Percentiles rank a stretch among this genome's conserved stretches.
phyloP scores from a whole-genome alignment of 2,888 invertebrate species.

The Rutpela maculata region DNA sequence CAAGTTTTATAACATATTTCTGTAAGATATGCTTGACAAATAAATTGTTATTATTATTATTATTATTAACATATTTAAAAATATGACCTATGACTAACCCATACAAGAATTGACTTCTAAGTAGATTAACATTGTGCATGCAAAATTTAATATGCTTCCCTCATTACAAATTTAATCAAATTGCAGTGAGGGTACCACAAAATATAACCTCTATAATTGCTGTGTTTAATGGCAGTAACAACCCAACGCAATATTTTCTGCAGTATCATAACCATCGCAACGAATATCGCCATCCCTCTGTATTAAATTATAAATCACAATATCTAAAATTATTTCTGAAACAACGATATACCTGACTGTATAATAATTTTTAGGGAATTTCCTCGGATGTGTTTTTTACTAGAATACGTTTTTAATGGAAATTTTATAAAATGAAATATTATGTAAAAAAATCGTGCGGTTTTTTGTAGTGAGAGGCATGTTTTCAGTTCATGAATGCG shows the following conservation, averaged over 20 bases:
- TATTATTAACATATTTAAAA: not conserved
- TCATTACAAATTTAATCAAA: constrained; percentile 35
- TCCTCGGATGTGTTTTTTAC: not conserved
- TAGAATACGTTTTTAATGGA: not conserved
- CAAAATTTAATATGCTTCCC: constrained; percentile 11
- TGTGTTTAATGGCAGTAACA: constrained; percentile 32
- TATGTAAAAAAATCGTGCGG: not conserved
- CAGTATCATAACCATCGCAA: constrained; percentile 16
- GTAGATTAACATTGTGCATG: constrained; percentile 7
- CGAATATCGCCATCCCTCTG: constrained; percentile 22
- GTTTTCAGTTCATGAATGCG: too few relatives aligned
- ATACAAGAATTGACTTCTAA: not conserved
- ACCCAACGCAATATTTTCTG: constrained; percentile 35
- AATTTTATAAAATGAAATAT: not conserved
- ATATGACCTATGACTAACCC: not conserved
- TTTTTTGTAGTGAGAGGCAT: too few relatives aligned
- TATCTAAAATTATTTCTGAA: constrained; percentile 15
- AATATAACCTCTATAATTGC: constrained; percentile 34
- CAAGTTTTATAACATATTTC: too few relatives aligned
- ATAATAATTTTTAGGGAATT: not conserved
- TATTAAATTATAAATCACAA: constrained; percentile 35
- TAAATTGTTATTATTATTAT: too few relatives aligned
- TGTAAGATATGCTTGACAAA: too few relatives aligned
- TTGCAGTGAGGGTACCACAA: constrained; percentile 29
- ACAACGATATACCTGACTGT: constrained; percentile 5